A percentile compares a stretch with the other conserved stretches of the same genome.
These are phyloP conservation scores for Elysia chlorotica DNA, from an alignment of 1,140 invertebrate genomes.

Conservation along the genomic window DNA sequence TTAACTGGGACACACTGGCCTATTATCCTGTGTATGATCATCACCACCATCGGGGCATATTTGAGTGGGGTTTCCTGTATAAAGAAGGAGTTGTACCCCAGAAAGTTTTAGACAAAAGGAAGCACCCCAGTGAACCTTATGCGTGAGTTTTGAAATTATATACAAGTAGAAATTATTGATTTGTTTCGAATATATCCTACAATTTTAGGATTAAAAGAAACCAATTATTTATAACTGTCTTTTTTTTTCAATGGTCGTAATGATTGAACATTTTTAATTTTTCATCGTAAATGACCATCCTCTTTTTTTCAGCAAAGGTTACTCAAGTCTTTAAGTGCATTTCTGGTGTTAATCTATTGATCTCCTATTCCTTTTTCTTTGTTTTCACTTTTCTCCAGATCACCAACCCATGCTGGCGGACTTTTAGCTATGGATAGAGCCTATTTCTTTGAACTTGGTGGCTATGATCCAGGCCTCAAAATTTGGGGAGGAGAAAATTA, in stretches of 20 bases:
- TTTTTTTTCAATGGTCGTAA: no score
- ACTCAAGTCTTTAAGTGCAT: no score
- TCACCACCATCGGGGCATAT: slow-evolving; percentile 85
- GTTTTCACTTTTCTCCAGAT: slow-evolving; percentile 67
- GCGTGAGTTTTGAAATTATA: slow-evolving; percentile 66
- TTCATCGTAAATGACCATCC: no score
- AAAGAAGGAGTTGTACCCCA: slow-evolving; percentile 95
- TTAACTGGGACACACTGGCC: slow-evolving; percentile 81
- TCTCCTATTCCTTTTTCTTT: no score
- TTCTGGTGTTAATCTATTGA: no score
- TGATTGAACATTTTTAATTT: no score
- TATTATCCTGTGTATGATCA: slow-evolving; percentile 85
- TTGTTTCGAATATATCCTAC: neutral
- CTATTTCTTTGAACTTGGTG: slow-evolving; percentile 95
- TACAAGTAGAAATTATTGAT: no score
- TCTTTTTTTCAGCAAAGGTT: no score
- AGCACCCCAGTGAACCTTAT: slow-evolving; percentile 91
- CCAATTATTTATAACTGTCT: no score
- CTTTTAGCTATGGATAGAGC: slow-evolving; percentile 95
- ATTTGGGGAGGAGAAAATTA: slow-evolving; percentile 88
- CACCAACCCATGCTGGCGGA: slow-evolving; percentile 89
- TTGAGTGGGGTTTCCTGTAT: slow-evolving; percentile 99
- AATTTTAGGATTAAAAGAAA: no score
- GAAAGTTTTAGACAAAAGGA: slow-evolving; percentile 75
- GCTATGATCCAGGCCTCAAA: slow-evolving; percentile 88